Evolutionary conservation across 2,888 invertebrate genomes (phyloP), one percentile per base, ranked within the genome.

Genomic region (Xylophagus ater): DNA sequence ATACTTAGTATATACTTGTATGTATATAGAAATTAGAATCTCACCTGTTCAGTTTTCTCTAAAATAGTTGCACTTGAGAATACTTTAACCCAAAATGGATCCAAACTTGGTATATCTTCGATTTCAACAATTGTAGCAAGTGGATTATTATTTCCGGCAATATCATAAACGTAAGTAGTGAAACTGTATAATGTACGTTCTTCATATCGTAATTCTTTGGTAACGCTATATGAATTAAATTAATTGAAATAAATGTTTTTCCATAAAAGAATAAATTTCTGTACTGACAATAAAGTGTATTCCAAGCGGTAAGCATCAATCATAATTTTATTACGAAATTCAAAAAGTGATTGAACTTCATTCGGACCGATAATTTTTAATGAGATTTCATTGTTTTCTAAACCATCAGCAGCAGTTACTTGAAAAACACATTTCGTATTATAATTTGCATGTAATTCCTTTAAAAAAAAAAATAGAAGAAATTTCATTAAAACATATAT

Each of bases 1-100:
- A 8, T 36, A 43, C 18, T 28, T 20, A 23, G 12, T 13, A 25
- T 37, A 26, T 24, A 34, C 24, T 2, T 19, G 20, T 23, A 20
- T 7, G 25, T 35, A 32, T 31, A 23, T 23, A 23, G 12, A 29
- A 10, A 26, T 19, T 32, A 30, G 9, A 18, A 18, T n/a, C 13
- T 45, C 46, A 62, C 62, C 47, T 59, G 54, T 21, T 38, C 45
- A 4, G 49, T 45, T 49, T 76, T 72, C 60, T 78, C 77, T 9
- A 68, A 53, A 43, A 76, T 72, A 52, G 68, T 68, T 49, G 69
- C 66, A 3, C 72, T 70, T 0, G 72, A 67, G 43, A 73, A 70
- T 43, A 71, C 68, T 48, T 66, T 66, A 13, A 67, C 59, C 76
- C 76, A 78, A n/a, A 66, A 61, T 4, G 78, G 78, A 1, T 67